phyloP scores from a whole-genome alignment of 1,140 invertebrate genomes.

The Drosophila tsacasi region DNA sequence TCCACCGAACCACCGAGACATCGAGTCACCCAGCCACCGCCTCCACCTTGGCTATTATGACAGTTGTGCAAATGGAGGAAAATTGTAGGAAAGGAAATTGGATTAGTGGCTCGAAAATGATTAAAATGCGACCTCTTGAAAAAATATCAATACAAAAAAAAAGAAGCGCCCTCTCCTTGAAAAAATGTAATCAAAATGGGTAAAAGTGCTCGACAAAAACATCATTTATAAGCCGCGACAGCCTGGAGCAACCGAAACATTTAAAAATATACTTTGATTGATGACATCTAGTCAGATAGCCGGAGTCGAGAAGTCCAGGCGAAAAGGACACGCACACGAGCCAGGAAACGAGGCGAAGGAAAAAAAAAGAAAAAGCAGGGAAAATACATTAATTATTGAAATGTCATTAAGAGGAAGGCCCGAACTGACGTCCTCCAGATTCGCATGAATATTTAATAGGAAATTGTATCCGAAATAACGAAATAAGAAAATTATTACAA shows the following conservation, averaged over 20 bases:
- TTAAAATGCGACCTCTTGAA: constrained; percentile 71
- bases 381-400: constrained; percentile 83
- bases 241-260: constrained; percentile 65
- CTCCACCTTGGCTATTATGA: constrained; percentile 58
- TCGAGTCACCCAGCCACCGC: not conserved
- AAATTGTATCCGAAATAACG: constrained; percentile 45
- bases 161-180: constrained; percentile 21
- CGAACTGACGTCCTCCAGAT: constrained; percentile 70
- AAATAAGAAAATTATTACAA: constrained; percentile 69
- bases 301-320: constrained; percentile 69
- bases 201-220: constrained; percentile 51
- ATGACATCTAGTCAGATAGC: constrained; percentile 65
- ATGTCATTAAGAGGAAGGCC: constrained; percentile 78
- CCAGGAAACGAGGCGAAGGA: constrained; percentile 39
- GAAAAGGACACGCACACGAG: constrained; percentile 71
- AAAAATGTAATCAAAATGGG: constrained; percentile 62
- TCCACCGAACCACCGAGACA: not conserved
- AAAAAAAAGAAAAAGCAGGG: constrained; percentile 55
- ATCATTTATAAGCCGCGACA: constrained; percentile 83
- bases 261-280: constrained; percentile 77
- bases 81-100: constrained; percentile 50
- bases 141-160: constrained; percentile 42
- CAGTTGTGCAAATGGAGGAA: constrained; percentile 65
- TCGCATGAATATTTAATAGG: constrained; percentile 82
- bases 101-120: constrained; percentile 53